Base-by-base conservation (phyloP, 2,888 invertebrate genomes). In the Polymixis flavicincta region DNA sequence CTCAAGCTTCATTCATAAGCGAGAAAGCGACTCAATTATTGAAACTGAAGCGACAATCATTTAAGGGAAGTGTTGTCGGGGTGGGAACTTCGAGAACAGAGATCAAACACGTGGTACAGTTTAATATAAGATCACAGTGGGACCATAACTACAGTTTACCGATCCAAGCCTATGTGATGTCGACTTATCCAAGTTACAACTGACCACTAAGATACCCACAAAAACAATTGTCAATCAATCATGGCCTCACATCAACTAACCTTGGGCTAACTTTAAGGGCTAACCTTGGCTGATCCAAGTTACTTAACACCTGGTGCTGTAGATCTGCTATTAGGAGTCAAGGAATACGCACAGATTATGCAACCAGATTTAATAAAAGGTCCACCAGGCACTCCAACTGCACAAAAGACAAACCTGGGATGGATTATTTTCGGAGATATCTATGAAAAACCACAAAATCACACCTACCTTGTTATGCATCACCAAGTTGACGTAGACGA, bases 1-100 rank as follows among this genome's bases (percentile, higher is more conserved):
- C 86, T 25, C 67, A 82, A 81, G 85, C 81, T 14, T 48, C 64
- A 13, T 86, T 86, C 65, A 81, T 86, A 6, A 83, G 81, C 48
- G 82, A 85, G 57, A 80, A 68, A 50, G 85, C 83, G 25, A 55
- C 85, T 57, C 82, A 82, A 55, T 42, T 74, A 7, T 71, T 83
- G 17, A 78, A 82, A 32, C 57, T 75, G 37, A 60, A 60, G 22
- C 22, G 60, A 60, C 32, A 60, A 60, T 32, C 32, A 22, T 60
- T 60, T 14, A 37, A 37, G 14, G 37, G 22, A 7, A 37, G 60
- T 37, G 60, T n/a, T n/a, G 13, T 60, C 2, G 55, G 55, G 25
- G 55, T 55, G 25, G 55, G 55, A 55, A 25, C 25, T 55, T 8
- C 55, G 55, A 55, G 55, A 55, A 55, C 55, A 55, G 55, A 25